phyloP scores from a whole-genome alignment of 1,140 invertebrate species.

The Drosophila funebris region DNA sequence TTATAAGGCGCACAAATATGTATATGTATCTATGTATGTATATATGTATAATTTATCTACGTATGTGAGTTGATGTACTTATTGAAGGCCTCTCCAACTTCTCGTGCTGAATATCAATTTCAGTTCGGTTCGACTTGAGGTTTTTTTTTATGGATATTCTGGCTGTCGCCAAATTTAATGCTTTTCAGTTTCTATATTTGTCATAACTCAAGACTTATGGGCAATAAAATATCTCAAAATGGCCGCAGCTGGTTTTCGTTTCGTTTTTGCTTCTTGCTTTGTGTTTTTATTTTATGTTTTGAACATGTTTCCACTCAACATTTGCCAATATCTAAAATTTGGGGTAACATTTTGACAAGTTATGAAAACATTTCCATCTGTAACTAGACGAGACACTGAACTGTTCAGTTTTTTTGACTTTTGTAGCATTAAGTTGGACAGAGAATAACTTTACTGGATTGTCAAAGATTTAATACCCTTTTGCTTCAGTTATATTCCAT shows the following conservation, averaged over 20 bases:
- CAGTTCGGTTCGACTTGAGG: slow-evolving; percentile 1
- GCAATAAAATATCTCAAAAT: slow-evolving; percentile 78
- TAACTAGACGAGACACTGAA: not conserved
- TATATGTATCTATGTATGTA: not conserved
- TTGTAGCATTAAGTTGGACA: not conserved
- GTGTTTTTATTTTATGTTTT: slow-evolving; percentile 3
- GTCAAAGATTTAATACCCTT: not conserved
- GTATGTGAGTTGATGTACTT: slow-evolving; percentile 8
- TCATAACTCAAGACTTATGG: slow-evolving; percentile 70
- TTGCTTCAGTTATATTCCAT: too few species aligned
- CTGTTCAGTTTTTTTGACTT: not conserved
- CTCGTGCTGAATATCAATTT: slow-evolving; percentile 64
- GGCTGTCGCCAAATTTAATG: slow-evolving; percentile 70
- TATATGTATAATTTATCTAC: not conserved
- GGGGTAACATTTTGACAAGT: slow-evolving; percentile 4
- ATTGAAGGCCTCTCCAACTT: slow-evolving; percentile 35
- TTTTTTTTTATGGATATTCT: slow-evolving; percentile 38
- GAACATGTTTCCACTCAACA: slow-evolving; percentile 14
- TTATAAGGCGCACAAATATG: slow-evolving; percentile 4
- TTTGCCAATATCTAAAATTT: slow-evolving; percentile 2
- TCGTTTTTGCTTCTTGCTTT: slow-evolving; percentile 10
- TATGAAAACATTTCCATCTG: slow-evolving; percentile 14
- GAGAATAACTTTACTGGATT: not conserved
- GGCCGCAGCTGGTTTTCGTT: slow-evolving; percentile 71
- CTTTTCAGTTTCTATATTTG: slow-evolving; percentile 77